Base-by-base conservation (phyloP, 2,113 vertebrate species). In the Tenrec ecaudatus region DNA sequence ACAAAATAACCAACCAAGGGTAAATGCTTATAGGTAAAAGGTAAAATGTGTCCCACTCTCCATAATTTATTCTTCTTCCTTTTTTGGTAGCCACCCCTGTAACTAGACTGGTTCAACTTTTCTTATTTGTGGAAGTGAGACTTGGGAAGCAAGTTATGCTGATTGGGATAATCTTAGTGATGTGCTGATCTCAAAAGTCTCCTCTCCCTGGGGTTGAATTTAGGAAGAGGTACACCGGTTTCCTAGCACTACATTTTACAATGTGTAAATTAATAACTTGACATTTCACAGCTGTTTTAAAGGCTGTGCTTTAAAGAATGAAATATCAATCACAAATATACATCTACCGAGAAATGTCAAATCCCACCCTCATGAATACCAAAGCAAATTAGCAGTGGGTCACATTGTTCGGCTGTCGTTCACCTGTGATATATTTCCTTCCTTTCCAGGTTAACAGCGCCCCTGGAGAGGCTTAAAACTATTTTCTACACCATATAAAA, bases 221-320 rank as follows among this genome's bases (percentile, higher is more conserved):
- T 91, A 62, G 88, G 94, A 93, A 91, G 95, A 95, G 89, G 94
- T 92, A 97, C 95, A 97, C 96, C 0, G 68, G 92, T 90, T 97
- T 93, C 60, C 88, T 97, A 95, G 92, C 77, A 95, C 88, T 96
- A 91, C 79, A 92, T 97, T 97, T 96, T 95, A 92, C 83, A 96
- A 95, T 82, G 93, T 92, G 93, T 96, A 97, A 97, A 96, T 97
- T 97, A 97, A 97, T 97, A 97, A 95, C 95, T 94, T 96, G 97
- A 97, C 96, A 96, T 97, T 97, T 97, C 95, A 96, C 97, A 97
- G 97, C 96, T 97, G 96, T 92, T 96, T 95, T 93, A 96, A 95
- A 96, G 96, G 90, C 93, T 96, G 93, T 94, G 88, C 93, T 96
- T 94, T 96, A 96, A 95, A 95, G 88, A 94, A 95, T 95, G 81